Conservation (phyloP, 2,797 vertebrate genomes). For the Rhinatrema bivittatum region DNA sequence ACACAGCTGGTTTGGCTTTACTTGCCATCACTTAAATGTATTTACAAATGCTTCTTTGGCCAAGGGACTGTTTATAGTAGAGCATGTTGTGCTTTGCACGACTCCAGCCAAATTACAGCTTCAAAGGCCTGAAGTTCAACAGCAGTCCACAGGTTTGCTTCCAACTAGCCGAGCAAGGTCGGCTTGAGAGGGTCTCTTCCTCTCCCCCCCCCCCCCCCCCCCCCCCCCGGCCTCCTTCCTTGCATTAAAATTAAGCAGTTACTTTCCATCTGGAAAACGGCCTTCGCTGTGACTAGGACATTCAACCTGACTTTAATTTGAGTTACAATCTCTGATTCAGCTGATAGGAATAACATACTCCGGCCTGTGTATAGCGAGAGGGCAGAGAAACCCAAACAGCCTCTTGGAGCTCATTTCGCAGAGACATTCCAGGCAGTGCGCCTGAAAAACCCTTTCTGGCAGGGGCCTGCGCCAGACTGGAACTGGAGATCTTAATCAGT, state of each 20-base stretch:
- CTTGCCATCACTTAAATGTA: background rate
- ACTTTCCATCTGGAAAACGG: conserved; percentile 50
- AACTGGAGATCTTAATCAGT: too few relatives aligned
- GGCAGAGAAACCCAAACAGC: conserved; percentile 20
- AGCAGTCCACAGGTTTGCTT: conserved; percentile 6
- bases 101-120: conserved; percentile 36
- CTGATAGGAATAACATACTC: conserved; percentile 47
- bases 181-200: too few relatives aligned
- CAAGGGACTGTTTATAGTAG: conserved; percentile 2
- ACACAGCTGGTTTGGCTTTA: conserved; percentile 26
- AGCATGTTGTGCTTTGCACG: conserved; percentile 40
- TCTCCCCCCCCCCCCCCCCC: too few relatives aligned
- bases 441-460: conserved; percentile 37
- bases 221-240: background rate
- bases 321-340: conserved; percentile 54
- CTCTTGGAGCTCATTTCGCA: conserved; percentile 15
- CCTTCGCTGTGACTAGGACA: conserved; percentile 38
- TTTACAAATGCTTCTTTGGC: conserved; percentile 9
- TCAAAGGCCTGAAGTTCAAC: conserved; percentile 39
- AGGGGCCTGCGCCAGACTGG: too few relatives aligned
- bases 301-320: conserved; percentile 60
- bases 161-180: background rate
- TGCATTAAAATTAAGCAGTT: conserved; percentile 17
- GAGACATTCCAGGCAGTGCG: conserved; percentile 28
- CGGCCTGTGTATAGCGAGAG: conserved; percentile 8